Base-by-base conservation (phyloP, 2,797 vertebrate genomes). In the Anolis apletophallus region DNA sequence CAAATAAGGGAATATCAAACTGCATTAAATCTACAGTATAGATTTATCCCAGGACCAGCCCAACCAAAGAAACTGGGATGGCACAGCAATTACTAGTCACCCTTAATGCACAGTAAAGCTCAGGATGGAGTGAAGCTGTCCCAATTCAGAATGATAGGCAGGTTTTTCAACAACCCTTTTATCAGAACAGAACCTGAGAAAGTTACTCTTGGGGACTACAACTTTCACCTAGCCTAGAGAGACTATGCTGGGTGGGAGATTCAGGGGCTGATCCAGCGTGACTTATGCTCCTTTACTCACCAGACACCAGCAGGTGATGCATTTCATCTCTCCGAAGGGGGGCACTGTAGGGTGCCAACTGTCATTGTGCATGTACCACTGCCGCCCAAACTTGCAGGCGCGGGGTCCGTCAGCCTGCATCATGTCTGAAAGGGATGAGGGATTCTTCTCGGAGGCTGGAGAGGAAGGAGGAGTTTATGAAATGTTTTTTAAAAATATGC, bases 271-370 rank as follows among this genome's bases (percentile, higher is more conserved):
- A 21, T 12, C 71, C 13, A 8, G 21, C 5, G 1, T 0, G 3
- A 6, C n/a, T n/a, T n/a, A n/a, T 12, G 26, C 57, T 6, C 52
- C 40, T 61, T 54, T 61, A 95, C 96, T 94, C 93, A 99, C 99
- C 87, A 98, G 97, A 96, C 99, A 99, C 97, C 97, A 98, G 96
- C 99, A 99, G 86, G 98, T 99, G 94, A 99, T 98, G 94, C 99
- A 99, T 92, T 98, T 99, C 98, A 99, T 98, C 94, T 99, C 98
- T 2, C 98, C 98, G 0, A 99, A 97, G 89, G 98, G 95, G 0
- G 98, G 98, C 1, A 99, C 97, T 0, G 96, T 97, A 0, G 99
- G 99, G 79, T 99, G 98, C 99, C 99, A 99, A 92, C 97, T 98
- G 93, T 99, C 98, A 0, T 98, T 99, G 96, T 98, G 98, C 90